These are phyloP conservation scores for Esox lucius DNA, from an alignment of 2,797 vertebrate genomes.

Conservation along the genomic window DNA sequence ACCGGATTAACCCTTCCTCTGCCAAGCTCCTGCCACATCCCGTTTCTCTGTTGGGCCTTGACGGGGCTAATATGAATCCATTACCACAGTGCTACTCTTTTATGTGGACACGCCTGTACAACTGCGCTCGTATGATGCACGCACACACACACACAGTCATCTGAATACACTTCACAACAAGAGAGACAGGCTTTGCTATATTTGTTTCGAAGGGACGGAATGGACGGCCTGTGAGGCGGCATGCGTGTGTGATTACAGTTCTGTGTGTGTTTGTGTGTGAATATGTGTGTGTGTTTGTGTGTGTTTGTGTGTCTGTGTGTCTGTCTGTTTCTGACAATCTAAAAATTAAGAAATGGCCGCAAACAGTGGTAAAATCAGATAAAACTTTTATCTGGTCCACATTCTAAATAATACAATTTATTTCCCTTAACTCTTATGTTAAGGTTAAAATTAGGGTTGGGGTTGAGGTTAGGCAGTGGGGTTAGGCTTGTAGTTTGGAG, in stretches of 20 bases:
- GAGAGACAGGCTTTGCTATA: constrained; percentile 42
- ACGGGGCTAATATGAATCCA: constrained; percentile 67
- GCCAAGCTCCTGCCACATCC: constrained; percentile 66
- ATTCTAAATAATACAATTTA: too few species aligned
- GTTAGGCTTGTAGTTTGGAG: too few species aligned
- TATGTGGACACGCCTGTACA: not conserved
- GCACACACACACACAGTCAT: not conserved
- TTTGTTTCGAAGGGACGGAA: constrained; percentile 57
- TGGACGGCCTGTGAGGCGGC: constrained; percentile 49
- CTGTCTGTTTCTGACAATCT: too few species aligned
- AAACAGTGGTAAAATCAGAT: too few species aligned
- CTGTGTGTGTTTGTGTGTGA: not conserved
- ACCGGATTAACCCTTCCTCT: constrained; percentile 52
- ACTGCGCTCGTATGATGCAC: not conserved
- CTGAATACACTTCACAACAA: constrained; percentile 23
- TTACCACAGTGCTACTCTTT: constrained; percentile 51
- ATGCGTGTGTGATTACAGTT: constrained; percentile 33
- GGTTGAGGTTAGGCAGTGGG: too few species aligned
- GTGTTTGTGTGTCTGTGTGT: too few species aligned
- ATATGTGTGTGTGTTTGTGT: too few species aligned
- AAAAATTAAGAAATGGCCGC: too few species aligned
- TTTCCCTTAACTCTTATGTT: too few species aligned
- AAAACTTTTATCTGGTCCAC: too few species aligned
- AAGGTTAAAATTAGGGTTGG: too few species aligned
- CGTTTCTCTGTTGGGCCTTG: constrained; percentile 59